These are phyloP conservation scores for Stictocephala bisonia DNA, from an alignment of 2,888 invertebrate species.

Conservation along the genomic window DNA sequence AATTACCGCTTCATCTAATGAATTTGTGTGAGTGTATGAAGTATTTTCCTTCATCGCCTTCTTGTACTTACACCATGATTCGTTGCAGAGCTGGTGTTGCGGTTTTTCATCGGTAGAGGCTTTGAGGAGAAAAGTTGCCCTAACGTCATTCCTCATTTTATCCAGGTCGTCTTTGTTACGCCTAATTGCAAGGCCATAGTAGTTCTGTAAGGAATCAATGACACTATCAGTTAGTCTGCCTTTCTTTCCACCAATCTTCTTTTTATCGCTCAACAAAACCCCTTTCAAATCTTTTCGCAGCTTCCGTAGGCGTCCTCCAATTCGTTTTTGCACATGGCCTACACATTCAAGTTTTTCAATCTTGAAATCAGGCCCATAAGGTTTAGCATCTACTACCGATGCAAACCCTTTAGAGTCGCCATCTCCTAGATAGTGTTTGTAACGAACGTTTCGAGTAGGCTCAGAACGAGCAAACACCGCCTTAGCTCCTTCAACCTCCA, in stretches of 20 bases:
- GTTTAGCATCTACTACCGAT: not conserved
- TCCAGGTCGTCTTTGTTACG: constrained; percentile 52
- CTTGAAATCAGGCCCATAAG: not conserved
- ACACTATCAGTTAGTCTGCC: constrained; percentile 53
- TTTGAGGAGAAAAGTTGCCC: constrained; percentile 57
- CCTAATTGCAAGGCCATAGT: constrained; percentile 57
- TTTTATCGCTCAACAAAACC: not conserved
- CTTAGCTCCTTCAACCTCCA: constrained; percentile 20
- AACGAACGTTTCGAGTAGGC: not conserved
- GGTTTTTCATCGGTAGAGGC: constrained; percentile 56
- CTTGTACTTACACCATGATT: constrained; percentile 56
- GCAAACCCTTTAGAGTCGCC: constrained; percentile 16
- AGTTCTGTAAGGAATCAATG: constrained; percentile 55
- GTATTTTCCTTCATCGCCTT: constrained; percentile 38
- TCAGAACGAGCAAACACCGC: not conserved
- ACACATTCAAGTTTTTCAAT: constrained; percentile 15
- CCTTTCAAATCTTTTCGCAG: not conserved
- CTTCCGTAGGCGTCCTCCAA: constrained; percentile 10
- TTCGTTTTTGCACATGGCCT: constrained; percentile 12
- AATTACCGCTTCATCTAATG: not conserved
- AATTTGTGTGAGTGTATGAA: too few relatives aligned
- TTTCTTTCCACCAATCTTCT: constrained; percentile 9
- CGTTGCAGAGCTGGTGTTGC: constrained; percentile 55
- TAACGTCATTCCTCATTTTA: constrained; percentile 56
- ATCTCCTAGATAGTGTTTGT: constrained; percentile 11